Conservation (phyloP, 2,797 vertebrate species). For the Hozukius guyotensis region DNA sequence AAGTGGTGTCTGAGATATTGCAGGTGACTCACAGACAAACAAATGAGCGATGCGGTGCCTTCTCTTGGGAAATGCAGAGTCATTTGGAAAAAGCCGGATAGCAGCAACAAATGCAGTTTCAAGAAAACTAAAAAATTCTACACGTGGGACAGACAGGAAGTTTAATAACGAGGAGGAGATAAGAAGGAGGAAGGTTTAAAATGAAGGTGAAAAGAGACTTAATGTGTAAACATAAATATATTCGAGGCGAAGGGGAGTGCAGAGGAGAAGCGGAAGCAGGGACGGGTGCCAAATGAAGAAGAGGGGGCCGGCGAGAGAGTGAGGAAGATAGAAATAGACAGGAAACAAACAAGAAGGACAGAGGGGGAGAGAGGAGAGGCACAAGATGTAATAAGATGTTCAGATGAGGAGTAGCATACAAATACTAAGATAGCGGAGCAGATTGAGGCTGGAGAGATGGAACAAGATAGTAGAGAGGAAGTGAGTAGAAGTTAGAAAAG, state of each 20-base stretch:
- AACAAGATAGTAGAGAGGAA: constrained; percentile 44
- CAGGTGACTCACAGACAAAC: constrained; percentile 57
- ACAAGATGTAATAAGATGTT: constrained; percentile 62
- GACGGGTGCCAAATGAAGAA: constrained; percentile 64
- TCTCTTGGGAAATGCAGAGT: constrained; percentile 31
- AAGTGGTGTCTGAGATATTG: constrained; percentile 47
- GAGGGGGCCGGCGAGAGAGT: constrained; percentile 49
- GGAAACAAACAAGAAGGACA: constrained; percentile 61
- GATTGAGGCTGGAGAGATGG: constrained; percentile 14
- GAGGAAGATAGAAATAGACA: constrained; percentile 63
- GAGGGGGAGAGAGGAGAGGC: constrained; percentile 43
- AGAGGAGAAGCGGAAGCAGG: constrained; percentile 54
- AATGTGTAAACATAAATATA: constrained; percentile 54
- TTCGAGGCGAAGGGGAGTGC: constrained; percentile 36
- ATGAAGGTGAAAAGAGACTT: constrained; percentile 49
- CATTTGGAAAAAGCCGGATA: constrained; percentile 21
- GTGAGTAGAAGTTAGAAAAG: neutral
- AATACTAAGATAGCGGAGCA: constrained; percentile 30
- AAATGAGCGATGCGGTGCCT: constrained; percentile 22
- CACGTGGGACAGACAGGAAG: constrained; percentile 25
- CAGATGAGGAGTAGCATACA: constrained; percentile 42
- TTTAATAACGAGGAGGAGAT: constrained; percentile 43
- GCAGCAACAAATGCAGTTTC: neutral
- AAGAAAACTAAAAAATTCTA: neutral
- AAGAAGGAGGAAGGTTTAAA: constrained; percentile 35